Evolutionary conservation across 2,797 vertebrate species (phyloP).

Genomic region (Cirrhinus molitorella): DNA sequence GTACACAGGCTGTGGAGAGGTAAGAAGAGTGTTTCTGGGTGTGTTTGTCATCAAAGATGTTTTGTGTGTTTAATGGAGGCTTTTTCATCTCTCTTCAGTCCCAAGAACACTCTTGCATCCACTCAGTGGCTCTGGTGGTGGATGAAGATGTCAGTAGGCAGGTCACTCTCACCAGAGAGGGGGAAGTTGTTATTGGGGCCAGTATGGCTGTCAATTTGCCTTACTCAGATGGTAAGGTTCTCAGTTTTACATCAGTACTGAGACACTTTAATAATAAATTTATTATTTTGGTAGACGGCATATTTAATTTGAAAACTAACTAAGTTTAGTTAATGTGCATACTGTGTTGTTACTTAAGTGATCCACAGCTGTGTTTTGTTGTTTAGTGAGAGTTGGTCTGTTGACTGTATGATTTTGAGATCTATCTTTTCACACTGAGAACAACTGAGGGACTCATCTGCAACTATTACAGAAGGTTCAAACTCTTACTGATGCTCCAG

Average conservation of each 20-base stretch:
- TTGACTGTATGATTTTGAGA: no score
- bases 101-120: constrained; percentile 91
- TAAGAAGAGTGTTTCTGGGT: constrained; percentile 65
- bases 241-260: not conserved
- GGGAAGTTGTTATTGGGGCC: constrained; percentile 87
- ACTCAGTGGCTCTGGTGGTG: constrained; percentile 91
- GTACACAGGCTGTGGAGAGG: constrained; percentile 91
- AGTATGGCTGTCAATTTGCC: constrained; percentile 84
- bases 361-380: no score
- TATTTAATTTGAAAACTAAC: no score
- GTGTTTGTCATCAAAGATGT: constrained; percentile 8
- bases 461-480: no score
- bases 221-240: constrained; percentile 83
- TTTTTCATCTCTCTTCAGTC: constrained; percentile 66
- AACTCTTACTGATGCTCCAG: no score
- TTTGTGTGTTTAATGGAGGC: constrained; percentile 45
- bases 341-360: no score
- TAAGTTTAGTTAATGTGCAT: no score
- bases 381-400: no score
- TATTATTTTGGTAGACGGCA: not conserved
- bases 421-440: no score
- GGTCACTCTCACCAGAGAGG: constrained; percentile 90
- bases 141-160: constrained; percentile 92
- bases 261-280: not conserved
- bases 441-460: no score